These are phyloP conservation scores for Macrosiphum euphorbiae DNA, from an alignment of 2,888 invertebrate species.

Conservation along the genomic window DNA sequence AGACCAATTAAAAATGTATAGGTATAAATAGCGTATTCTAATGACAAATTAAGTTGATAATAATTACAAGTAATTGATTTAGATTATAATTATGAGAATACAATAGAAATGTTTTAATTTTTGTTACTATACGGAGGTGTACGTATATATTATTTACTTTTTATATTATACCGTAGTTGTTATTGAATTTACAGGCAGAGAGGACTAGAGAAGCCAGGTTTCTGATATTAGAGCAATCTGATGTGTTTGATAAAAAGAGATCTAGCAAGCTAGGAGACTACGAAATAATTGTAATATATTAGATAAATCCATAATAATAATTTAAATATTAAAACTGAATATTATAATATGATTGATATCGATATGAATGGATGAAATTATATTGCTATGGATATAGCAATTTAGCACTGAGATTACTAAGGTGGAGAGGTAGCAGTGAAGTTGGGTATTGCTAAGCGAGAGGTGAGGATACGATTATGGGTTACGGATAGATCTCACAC, in stretches of 20 bases:
- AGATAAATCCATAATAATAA: not conserved
- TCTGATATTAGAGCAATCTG: not conserved
- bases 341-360: not conserved
- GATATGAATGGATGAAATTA: not conserved
- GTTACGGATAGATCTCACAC: not conserved
- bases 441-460: not conserved
- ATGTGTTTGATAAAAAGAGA: not conserved
- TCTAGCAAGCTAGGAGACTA: not conserved
- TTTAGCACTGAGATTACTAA: not conserved
- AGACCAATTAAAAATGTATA: too few relatives aligned
- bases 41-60: not conserved
- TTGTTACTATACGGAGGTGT: not conserved
- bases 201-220: not conserved
- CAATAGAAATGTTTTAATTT: not conserved
- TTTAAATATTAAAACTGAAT: not conserved
- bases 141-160: not conserved
- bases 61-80: not conserved
- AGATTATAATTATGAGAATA: not conserved
- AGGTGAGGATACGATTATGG: not conserved
- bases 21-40: not conserved
- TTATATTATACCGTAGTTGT: not conserved
- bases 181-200: not conserved
- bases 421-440: not conserved
- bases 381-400: too few relatives aligned
- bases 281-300: too few relatives aligned